These are phyloP conservation scores for Hemicordylus capensis DNA, from an alignment of 2,113 vertebrate species.

Conservation along the genomic window DNA sequence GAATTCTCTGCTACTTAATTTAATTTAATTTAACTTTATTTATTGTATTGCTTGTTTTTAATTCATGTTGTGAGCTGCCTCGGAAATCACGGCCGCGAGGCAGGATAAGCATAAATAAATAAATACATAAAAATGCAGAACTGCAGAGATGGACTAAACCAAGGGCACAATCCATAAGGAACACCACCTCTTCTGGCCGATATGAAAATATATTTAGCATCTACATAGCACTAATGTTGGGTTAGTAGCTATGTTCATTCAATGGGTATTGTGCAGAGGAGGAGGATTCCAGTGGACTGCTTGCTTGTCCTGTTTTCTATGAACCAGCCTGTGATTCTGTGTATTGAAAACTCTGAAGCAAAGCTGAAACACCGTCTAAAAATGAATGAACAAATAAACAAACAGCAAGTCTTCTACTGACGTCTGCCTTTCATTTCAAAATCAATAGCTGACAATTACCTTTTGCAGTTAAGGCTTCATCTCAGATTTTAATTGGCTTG, in stretches of 20 bases:
- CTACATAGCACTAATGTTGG: not conserved
- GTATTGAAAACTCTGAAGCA: constrained; percentile 30
- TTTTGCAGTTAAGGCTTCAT: constrained; percentile 17
- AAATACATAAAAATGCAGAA: not conserved
- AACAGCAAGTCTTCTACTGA: not conserved
- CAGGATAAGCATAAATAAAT: not conserved
- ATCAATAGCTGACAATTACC: not conserved
- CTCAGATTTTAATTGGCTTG: not conserved
- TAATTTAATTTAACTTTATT: constrained; percentile 4
- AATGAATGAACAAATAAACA: constrained; percentile 9
- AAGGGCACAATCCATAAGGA: not conserved
- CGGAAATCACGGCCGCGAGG: not conserved
- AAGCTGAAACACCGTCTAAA: constrained; percentile 35
- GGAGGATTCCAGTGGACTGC: not conserved
- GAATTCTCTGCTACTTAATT: not conserved
- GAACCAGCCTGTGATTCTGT: not conserved
- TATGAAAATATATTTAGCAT: not conserved
- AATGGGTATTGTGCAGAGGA: not conserved
- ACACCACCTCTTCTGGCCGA: not conserved
- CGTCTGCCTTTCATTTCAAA: not conserved
- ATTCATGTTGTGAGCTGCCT: constrained; percentile 3
- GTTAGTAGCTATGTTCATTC: not conserved
- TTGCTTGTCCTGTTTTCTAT: not conserved
- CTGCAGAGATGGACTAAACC: not conserved
- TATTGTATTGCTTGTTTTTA: not conserved